Conservation (phyloP, 23 tunicate genomes). For the Ascidia mentula region DNA sequence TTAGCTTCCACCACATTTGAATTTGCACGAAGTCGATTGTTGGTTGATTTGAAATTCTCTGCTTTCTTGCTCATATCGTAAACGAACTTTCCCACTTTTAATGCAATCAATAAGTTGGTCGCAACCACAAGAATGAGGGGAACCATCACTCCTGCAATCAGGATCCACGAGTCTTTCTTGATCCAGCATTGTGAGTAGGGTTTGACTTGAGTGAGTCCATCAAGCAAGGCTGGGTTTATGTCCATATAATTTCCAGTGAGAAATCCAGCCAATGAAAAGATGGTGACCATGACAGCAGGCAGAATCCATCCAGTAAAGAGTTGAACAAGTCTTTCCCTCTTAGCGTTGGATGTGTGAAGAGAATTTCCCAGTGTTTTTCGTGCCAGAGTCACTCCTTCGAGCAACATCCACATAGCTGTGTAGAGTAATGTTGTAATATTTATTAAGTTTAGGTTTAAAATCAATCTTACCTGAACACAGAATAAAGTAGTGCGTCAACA, state of each 20-base stretch:
- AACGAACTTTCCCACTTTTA: constrained; percentile 3
- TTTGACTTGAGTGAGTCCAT: not conserved
- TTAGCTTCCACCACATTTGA: not conserved
- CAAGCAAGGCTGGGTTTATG: not conserved
- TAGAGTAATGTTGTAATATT: too few species aligned
- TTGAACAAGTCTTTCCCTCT: not conserved
- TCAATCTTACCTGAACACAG: not conserved
- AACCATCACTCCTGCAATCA: not conserved
- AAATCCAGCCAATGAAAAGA: not conserved
- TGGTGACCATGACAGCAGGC: not conserved
- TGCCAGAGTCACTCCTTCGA: not conserved
- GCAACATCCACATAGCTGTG: not conserved
- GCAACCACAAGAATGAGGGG: not conserved
- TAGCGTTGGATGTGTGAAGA: not conserved
- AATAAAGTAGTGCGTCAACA: not conserved
- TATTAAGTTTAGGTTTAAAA: too few species aligned
- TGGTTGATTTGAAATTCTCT: not conserved
- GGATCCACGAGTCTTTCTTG: constrained; percentile 7
- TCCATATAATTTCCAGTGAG: constrained; percentile 4
- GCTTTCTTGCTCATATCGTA: constrained; percentile 5
- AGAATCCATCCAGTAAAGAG: not conserved
- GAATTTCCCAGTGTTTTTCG: not conserved
- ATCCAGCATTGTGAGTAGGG: constrained; percentile 9
- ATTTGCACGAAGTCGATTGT: not conserved
- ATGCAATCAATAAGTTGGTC: not conserved